Evolutionary conservation across 2,888 invertebrate genomes (phyloP), one percentile per base, ranked within the genome.

Genomic region (Orchesellides sinensis): DNA sequence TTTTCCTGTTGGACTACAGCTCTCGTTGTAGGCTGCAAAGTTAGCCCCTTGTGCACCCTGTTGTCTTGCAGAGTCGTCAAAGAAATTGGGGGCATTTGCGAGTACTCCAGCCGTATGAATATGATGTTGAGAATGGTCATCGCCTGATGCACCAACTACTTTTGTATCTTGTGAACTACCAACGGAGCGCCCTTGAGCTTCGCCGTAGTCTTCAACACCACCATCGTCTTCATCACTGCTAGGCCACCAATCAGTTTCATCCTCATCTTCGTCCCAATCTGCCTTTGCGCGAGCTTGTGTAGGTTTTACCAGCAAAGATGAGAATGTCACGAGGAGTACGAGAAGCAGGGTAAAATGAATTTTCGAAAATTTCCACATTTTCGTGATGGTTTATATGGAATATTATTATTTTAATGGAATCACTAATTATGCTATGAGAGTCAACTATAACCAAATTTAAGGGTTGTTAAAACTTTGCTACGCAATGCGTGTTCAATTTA

Each of bases 21-120:
- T 61, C 68, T 85, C 80, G 40, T 78, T 78, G 63, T 47, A 68
- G n/a, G 61, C 75, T 2, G 85, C 75, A 19, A 73, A 66, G 47
- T 79, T 83, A 0, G 27, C 52, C 1, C 73, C 63, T 19, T 65
- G 52, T 5, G 23, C 54, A 12, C 23, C 49, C 47, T n/a, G 23
- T 25, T 70, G 65, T 21, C 27, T 52, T 61, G 40, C 4, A 14
- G 40, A 40, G n/a, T 25, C 49, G 2, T 8, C 32, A 19, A 47
- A 12, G 35, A 8, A 25, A 4, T 52, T 52, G 14, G 35, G 23
- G 14, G 35, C 17, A n/a, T 52, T 23, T 25, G 35, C 2, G 4
- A 35, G 10, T 32, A 14, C 32, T 21, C 32, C 61, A 2, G 63
- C 52, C 2, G 12, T 2, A 17, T 69, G 45, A 32, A 56, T 17